phyloP scores from a whole-genome alignment of 2,888 invertebrate genomes.

The Drosophila mayaguana region DNA sequence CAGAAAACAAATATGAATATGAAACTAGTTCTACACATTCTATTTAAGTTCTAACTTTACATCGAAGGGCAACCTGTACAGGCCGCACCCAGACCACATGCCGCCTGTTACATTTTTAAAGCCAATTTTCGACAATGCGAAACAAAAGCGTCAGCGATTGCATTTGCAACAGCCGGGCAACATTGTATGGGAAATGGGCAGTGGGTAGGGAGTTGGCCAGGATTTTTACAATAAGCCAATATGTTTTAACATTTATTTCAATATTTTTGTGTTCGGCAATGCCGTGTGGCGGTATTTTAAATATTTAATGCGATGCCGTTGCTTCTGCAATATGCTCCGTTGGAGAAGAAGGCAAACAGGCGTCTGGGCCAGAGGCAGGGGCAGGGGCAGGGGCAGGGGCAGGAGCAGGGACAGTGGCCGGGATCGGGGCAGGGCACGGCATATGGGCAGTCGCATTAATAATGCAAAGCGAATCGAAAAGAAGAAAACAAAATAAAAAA shows the following conservation, averaged over 20 bases:
- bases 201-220: background rate
- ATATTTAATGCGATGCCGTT: conserved; percentile 71
- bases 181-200: background rate
- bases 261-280: conserved; percentile 62
- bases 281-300: conserved; percentile 74
- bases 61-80: conserved; percentile 22
- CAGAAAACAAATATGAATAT: no score
- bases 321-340: conserved; percentile 42
- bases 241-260: conserved; percentile 80
- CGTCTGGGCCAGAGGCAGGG: no score
- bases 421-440: conserved; percentile 38
- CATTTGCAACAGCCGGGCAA: conserved; percentile 16
- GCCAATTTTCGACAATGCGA: conserved; percentile 54
- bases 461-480: conserved; percentile 62
- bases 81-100: conserved; percentile 33
- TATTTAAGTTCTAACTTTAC: conserved; percentile 5
- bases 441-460: conserved; percentile 71
- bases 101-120: conserved; percentile 69
- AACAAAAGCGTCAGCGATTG: conserved; percentile 42
- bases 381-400: background rate
- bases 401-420: conserved; percentile 13
- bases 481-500: conserved; percentile 33
- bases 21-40: background rate
- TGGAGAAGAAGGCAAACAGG: conserved; percentile 1
- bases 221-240: conserved; percentile 76